These are phyloP conservation scores for Stenchaetothrips biformis DNA, from an alignment of 2,888 invertebrate species.

Conservation along the genomic window DNA sequence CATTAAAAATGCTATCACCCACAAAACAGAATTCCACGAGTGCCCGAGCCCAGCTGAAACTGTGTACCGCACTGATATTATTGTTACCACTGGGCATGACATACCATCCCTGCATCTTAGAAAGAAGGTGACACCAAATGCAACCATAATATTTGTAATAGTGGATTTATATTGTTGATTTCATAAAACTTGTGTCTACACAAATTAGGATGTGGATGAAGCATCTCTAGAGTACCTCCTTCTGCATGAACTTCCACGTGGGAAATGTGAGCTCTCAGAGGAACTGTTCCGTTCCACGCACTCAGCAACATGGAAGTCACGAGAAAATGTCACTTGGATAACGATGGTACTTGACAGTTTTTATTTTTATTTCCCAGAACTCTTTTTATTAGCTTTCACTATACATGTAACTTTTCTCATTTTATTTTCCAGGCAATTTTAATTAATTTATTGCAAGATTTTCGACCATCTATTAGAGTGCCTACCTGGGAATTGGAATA, in stretches of 20 bases:
- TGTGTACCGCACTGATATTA: not conserved
- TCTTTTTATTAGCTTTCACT: no score
- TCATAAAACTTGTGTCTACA: not conserved
- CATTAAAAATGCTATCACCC: not conserved
- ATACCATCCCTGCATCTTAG: not conserved
- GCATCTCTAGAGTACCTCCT: not conserved
- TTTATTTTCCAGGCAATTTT: not conserved
- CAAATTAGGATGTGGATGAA: not conserved
- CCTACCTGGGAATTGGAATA: not conserved
- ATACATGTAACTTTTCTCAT: not conserved
- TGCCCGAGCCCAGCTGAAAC: not conserved
- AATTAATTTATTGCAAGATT: not conserved
- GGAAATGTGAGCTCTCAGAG: not conserved
- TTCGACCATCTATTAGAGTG: not conserved
- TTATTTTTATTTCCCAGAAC: not conserved
- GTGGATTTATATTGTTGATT: not conserved
- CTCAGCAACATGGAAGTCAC: not conserved
- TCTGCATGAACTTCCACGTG: not conserved
- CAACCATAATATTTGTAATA: not conserved
- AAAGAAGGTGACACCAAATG: not conserved
- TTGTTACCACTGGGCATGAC: not conserved
- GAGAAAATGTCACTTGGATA: not conserved
- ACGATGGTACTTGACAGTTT: not conserved
- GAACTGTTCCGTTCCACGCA: not conserved
- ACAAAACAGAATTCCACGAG: not conserved